A percentile compares a stretch with the other conserved stretches of the same genome.
Conservation (phyloP, 2,797 vertebrate species). For the Onychomys leucogaster region DNA sequence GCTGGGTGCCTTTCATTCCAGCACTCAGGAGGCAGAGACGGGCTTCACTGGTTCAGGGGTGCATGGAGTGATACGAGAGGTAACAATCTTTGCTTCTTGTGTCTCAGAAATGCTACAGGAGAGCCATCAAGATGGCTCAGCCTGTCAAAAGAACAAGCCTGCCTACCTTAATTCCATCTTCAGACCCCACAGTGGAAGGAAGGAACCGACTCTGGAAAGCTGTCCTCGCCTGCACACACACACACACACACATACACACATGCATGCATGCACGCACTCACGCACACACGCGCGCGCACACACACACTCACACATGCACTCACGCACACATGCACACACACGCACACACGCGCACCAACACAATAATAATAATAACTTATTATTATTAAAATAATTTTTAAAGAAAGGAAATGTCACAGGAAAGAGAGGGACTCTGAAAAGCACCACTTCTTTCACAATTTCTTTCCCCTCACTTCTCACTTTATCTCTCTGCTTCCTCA, state of each 20-base stretch:
- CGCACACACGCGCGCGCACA: no score
- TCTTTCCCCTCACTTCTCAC: no score
- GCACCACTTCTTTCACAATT: no score
- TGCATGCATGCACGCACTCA: no score
- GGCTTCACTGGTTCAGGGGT: rapidly evolving
- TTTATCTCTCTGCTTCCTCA: no score
- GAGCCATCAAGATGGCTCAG: neutral
- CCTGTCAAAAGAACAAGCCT: neutral
- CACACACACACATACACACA: neutral
- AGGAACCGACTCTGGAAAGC: no score
- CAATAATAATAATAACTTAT: no score
- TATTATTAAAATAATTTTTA: no score
- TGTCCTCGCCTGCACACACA: neutral
- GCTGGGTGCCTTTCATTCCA: neutral
- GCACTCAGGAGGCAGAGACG: neutral
- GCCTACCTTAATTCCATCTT: neutral
- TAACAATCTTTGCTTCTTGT: neutral
- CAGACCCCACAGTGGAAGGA: neutral
- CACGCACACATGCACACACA: no score
- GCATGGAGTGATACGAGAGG: neutral
- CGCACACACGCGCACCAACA: neutral
- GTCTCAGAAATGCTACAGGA: neutral
- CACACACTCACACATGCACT: neutral
- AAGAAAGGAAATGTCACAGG: no score
- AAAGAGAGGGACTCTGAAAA: no score